Percentiles rank a stretch among this genome's conserved stretches.
Evolutionary conservation across 2,888 invertebrate species (phyloP).

Genomic region (Hyposoter didymator): DNA sequence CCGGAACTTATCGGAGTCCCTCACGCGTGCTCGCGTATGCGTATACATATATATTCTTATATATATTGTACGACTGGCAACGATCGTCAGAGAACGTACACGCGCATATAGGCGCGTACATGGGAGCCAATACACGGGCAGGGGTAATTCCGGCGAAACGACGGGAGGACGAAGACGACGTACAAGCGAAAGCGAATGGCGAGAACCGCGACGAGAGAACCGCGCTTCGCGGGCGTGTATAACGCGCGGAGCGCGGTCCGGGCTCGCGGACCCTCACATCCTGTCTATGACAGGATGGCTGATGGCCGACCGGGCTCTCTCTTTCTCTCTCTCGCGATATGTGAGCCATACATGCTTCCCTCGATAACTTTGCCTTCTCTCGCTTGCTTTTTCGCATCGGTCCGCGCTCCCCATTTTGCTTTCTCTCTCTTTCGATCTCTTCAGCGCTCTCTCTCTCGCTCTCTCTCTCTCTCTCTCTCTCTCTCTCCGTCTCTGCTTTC

Average conservation of each 20-base stretch:
- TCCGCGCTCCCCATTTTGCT: conserved; percentile 70
- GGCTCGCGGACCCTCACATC: conserved; percentile 83
- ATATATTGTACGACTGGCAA: conserved; percentile 56
- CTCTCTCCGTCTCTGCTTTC: conserved; percentile 24
- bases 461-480: conserved; percentile 29
- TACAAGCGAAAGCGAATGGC: conserved; percentile 41
- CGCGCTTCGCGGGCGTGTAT: conserved; percentile 58
- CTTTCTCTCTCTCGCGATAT: conserved; percentile 55
- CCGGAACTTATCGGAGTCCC: conserved; percentile 64
- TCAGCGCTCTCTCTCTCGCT: conserved; percentile 15
- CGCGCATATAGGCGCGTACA: conserved; percentile 22
- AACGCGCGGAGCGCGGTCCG: conserved; percentile 71
- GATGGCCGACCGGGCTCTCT: conserved; percentile 77
- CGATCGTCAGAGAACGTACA: conserved; percentile 69
- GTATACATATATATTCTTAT: neutral
- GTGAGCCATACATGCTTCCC: conserved; percentile 58
- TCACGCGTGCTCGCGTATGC: conserved; percentile 51
- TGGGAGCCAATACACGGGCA: conserved; percentile 58
- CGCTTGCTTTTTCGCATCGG: conserved; percentile 17
- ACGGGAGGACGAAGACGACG: conserved; percentile 62
- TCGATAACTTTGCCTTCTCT: conserved; percentile 57
- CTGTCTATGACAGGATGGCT: conserved; percentile 83
- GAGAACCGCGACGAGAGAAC: conserved; percentile 51
- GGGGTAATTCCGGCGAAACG: conserved; percentile 72
- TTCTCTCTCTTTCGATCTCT: conserved; percentile 67